Evolutionary conservation across 2,888 invertebrate species (phyloP).

Genomic region (Anoncus sp.): DNA sequence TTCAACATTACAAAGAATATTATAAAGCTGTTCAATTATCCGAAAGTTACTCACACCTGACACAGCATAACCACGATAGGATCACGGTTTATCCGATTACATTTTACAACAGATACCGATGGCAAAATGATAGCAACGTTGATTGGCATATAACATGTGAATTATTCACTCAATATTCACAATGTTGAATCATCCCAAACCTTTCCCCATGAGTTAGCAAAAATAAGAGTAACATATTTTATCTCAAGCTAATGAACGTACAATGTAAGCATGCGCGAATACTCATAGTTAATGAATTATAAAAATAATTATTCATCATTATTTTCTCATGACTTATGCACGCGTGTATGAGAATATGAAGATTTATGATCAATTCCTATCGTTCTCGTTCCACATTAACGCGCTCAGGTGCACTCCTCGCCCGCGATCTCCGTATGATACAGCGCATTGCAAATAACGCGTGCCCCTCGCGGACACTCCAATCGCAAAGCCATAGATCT

Average conservation of each 20-base stretch:
- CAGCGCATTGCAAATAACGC: conserved; percentile 41
- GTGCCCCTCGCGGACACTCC: conserved; percentile 28
- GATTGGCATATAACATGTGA: too few relatives aligned
- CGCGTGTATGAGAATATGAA: background rate
- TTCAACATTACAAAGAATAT: conserved; percentile 17
- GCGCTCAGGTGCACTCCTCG: conserved; percentile 60
- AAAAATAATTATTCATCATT: conserved; percentile 2
- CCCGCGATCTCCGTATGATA: conserved; percentile 50
- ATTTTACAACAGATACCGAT: background rate
- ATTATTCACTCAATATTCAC: too few relatives aligned
- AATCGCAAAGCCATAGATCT: conserved; percentile 29
- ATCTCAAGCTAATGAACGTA: background rate
- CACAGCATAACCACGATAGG: background rate
- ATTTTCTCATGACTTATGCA: conserved; percentile 23
- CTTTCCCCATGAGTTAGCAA: too few relatives aligned
- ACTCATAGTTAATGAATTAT: background rate
- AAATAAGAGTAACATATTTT: background rate
- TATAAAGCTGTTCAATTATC: background rate
- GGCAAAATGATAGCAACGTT: too few relatives aligned
- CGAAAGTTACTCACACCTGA: background rate
- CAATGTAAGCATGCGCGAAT: background rate
- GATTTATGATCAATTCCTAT: conserved; percentile 61
- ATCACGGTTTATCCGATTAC: conserved; percentile 25
- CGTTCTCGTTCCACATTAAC: conserved; percentile 65
- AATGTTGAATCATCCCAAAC: too few relatives aligned